Evolutionary conservation across 2,797 vertebrate species (phyloP).

Genomic region (Enteromius afrohamiltoni): DNA sequence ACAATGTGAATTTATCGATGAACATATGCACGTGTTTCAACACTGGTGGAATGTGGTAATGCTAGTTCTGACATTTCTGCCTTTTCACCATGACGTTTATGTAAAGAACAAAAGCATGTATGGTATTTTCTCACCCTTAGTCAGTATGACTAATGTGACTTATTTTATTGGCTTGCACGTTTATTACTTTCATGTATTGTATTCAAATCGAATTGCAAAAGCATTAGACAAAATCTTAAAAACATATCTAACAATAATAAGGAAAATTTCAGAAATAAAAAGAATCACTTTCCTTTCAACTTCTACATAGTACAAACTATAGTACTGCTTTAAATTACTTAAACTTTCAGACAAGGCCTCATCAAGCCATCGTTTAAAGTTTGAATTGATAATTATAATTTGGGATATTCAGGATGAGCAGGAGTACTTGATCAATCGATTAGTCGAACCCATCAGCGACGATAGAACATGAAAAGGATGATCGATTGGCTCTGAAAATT

Average conservation of each 20-base stretch:
- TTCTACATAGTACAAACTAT: neutral
- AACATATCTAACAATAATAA: too few species aligned
- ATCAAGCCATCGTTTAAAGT: neutral
- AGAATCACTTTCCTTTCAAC: neutral
- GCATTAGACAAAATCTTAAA: neutral
- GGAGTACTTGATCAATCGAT: too few species aligned
- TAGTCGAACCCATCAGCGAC: too few species aligned
- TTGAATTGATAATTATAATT: neutral
- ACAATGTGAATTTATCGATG: conserved; percentile 3
- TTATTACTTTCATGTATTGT: neutral
- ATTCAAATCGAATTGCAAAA: neutral
- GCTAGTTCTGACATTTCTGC: neutral
- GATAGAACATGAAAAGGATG: too few species aligned
- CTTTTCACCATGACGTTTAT: neutral
- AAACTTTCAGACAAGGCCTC: neutral
- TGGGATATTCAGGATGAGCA: neutral
- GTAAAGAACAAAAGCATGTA: neutral
- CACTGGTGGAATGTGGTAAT: conserved; percentile 33
- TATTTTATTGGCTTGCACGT: neutral
- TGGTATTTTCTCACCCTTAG: neutral
- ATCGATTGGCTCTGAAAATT: too few species aligned
- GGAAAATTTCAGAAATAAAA: neutral
- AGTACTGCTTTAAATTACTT: neutral
- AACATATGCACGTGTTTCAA: conserved; percentile 19
- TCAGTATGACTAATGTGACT: neutral